Evolutionary conservation across 2,888 invertebrate genomes (phyloP), one percentile per base, ranked within the genome.

Genomic region (Spodoptera exigua): DNA sequence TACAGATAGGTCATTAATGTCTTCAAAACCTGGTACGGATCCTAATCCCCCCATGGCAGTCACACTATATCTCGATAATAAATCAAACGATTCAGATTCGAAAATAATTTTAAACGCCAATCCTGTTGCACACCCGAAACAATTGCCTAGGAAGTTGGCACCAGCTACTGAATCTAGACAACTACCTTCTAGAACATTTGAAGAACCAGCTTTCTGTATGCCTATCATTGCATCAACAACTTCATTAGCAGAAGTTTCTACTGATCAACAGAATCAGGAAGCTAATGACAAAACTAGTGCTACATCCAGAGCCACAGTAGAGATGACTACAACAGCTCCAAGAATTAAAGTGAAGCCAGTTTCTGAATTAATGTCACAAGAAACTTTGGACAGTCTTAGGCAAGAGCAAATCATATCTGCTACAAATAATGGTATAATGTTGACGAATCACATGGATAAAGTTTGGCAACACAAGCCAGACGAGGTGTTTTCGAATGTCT

Each of bases 331-430:
- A 36, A 52, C 67, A 40, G 48, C 61, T 7, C 90, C 91, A 10
- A 83, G 89, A 74, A 92, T 93, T 51, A 93, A 93, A 85, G 91
- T 93, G 0, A 93, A 93, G 71, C 86, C 91, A 35, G 86, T 78
- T 35, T 82, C 89, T 13, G 91, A 93, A 65, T 79, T 93, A 45
- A 89, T 93, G 92, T 81, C 91, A 1, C 77, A 80, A 49, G 80
- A 72, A 60, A 76, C 74, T 45, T 74, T 87, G 18, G 79, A 74
- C 43, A 78, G 49, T 47, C 63, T 78, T 16, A 66, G 69, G 57
- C 65, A 74, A 63, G 76, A 62, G 48, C 65, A 68, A 39, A 3
- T 54, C 10, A 13, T 54, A 9, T 36, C 55, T 40, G 17, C 5
- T 39, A 27, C 44, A n/a, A n/a, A n/a, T 43, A 51, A 35, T 12